Evolutionary conservation across 2,888 invertebrate species (phyloP).

Genomic region (Busseola fusca): DNA sequence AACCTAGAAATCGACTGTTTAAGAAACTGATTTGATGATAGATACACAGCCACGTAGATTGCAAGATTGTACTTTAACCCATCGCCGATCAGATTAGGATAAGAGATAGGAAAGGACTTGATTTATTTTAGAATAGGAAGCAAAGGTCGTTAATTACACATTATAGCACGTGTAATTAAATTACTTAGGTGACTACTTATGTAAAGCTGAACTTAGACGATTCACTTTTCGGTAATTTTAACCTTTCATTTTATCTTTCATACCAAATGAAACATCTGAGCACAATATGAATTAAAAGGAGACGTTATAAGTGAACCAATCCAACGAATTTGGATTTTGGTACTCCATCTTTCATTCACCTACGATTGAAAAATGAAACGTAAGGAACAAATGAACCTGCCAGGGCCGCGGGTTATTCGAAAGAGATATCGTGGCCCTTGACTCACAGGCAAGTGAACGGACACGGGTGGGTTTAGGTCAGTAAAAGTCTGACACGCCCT

Average conservation of each 20-base stretch:
- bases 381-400: not conserved
- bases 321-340: not conserved
- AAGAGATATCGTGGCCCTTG: too few relatives aligned
- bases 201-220: too few relatives aligned
- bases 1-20: not conserved
- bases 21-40: not conserved
- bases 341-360: not conserved
- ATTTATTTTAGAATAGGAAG: slow-evolving; percentile 8
- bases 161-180: not conserved
- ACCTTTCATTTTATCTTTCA: not conserved
- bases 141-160: not conserved
- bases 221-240: not conserved
- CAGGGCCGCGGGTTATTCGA: too few relatives aligned
- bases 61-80: slow-evolving; percentile 9
- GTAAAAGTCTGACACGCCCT: too few relatives aligned
- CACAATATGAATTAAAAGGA: not conserved
- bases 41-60: not conserved
- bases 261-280: not conserved
- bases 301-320: not conserved
- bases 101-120: not conserved
- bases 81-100: not conserved
- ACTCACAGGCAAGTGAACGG: too few relatives aligned
- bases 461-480: too few relatives aligned
- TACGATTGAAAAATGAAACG: too few relatives aligned
- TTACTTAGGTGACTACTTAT: not conserved